Evolutionary conservation across 1,140 invertebrate species (phyloP).

Genomic region (Dendrolimus punctatus): DNA sequence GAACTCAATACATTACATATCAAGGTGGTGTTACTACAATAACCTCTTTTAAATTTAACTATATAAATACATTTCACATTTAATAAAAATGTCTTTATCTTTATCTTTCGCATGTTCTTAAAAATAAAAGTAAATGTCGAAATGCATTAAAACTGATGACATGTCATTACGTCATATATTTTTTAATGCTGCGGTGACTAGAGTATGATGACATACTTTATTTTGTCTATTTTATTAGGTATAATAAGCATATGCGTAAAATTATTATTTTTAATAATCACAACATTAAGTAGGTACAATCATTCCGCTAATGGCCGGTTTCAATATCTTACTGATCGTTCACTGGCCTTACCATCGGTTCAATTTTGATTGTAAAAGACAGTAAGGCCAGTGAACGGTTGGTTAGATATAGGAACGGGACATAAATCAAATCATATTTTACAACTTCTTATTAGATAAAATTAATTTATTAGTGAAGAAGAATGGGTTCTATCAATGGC

Average conservation of each 20-base stretch:
- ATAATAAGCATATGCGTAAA: slow-evolving; percentile 5
- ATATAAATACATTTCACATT: neutral
- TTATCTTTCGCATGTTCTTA: slow-evolving; percentile 11
- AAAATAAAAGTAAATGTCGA: slow-evolving; percentile 15
- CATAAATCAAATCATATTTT: too few species aligned
- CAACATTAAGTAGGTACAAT: slow-evolving; percentile 17
- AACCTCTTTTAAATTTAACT: neutral
- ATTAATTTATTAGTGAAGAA: too few species aligned
- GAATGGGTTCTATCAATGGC: too few species aligned
- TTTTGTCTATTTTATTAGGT: too few species aligned
- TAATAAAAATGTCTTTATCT: slow-evolving; percentile 18
- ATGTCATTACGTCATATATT: slow-evolving; percentile 10
- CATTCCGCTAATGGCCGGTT: slow-evolving; percentile 6
- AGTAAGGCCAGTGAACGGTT: too few species aligned
- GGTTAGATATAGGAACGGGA: too few species aligned
- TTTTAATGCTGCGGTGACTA: slow-evolving; percentile 60
- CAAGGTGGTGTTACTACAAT: slow-evolving; percentile 2
- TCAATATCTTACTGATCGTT: too few species aligned
- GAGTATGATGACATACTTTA: slow-evolving; percentile 25
- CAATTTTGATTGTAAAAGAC: too few species aligned
- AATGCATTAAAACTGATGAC: slow-evolving; percentile 13
- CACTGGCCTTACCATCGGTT: too few species aligned
- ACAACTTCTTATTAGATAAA: too few species aligned
- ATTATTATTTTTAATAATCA: slow-evolving; percentile 20
- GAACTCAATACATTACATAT: neutral